Evolutionary conservation across 1,140 invertebrate genomes (phyloP), one percentile per base, ranked within the genome.

Genomic region (Trigoniulus corallinus): DNA sequence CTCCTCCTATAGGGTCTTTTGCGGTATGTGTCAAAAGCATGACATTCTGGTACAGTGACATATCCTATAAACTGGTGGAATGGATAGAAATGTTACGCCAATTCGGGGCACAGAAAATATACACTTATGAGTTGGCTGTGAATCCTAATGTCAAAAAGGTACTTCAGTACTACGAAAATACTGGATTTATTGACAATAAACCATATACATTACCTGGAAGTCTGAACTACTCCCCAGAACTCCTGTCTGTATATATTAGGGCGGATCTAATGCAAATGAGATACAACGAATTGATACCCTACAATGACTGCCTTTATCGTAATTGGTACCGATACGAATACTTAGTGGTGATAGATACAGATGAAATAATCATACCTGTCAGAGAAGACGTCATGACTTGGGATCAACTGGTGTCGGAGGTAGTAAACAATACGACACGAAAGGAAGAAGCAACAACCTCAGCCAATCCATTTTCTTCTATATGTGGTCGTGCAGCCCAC

Each of bases 271-370:
- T 25, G 15, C 79, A 91, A 65, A 95, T 95, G 63, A 70, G 91
- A 12, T 87, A 93, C 61, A 92, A 94, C 65, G 91, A 96, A 65
- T 72, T 96, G 34, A 92, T 96, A 56, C 89, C 92, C 0, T 95
- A 95, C 71, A 96, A 96, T 66, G 92, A 96, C 63, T 96, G 92
- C 61, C 72, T 96, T 3, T 95, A 96, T 68, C 82, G 89, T 57
- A 85, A 93, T 62, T 76, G 92, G 67, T 91, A 92, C 62, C 72
- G 79, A 39, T 94, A 93, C 64, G 78, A 88, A 48, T 93, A 89
- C 67, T 81, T 95, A 27, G 85, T 84, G 0, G 68, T 96, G 13
- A 67, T 95, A 22, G 92, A 96, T 61, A 86, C 88, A 37, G 91
- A 96, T 64, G 91, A 96, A 66, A 81, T 95, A 37, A 93, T 95